Base-by-base conservation (phyloP, 2,113 vertebrate genomes). In the Acanthochromis polyacanthus region DNA sequence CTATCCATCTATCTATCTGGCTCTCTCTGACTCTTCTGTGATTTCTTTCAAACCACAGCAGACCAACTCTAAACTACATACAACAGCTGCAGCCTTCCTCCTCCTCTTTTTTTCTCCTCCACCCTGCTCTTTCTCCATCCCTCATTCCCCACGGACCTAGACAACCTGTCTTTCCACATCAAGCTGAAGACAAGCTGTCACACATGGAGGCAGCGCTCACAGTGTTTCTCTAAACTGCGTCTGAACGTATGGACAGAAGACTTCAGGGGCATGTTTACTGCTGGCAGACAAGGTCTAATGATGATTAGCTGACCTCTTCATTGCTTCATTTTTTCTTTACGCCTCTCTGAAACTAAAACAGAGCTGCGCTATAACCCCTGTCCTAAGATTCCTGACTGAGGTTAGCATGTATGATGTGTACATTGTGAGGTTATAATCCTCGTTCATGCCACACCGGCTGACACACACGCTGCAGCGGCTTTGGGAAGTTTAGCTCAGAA, bases 111-210 rank as follows among this genome's bases (percentile, higher is more conserved):
- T 75, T 45, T n/a, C 65, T 79, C 67, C 64, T 59, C 61, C 72
- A 63, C 75, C 60, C 72, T 75, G 20, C 66, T 78, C 85, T 69
- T 71, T 67, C 88, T 77, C 56, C 68, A 88, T 80, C 71, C 63
- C 38, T 75, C 46, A 70, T 58, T 86, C 83, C 85, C 84, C 87
- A 81, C 40, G 30, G 83, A 72, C 89, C 87, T 83, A 73, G 89
- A 83, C 85, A 91, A 91, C 89, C 88, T 91, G 91, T 89, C 83
- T 86, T 84, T 78, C 72, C 90, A 87, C 75, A 88, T 93, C 89
- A 90, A 88, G 74, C 76, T 76, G 68, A 61, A 73, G 88, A 89
- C 89, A 76, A 84, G 88, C 83, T 61, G 71, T 73, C 87, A 86
- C 83, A 84, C 80, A 80, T 74, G 81, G 64, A 59, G 74, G 62